Evolutionary conservation across 2,888 invertebrate genomes (phyloP), one percentile per base, ranked within the genome.

Genomic region (Phyllotreta cruciferae): DNA sequence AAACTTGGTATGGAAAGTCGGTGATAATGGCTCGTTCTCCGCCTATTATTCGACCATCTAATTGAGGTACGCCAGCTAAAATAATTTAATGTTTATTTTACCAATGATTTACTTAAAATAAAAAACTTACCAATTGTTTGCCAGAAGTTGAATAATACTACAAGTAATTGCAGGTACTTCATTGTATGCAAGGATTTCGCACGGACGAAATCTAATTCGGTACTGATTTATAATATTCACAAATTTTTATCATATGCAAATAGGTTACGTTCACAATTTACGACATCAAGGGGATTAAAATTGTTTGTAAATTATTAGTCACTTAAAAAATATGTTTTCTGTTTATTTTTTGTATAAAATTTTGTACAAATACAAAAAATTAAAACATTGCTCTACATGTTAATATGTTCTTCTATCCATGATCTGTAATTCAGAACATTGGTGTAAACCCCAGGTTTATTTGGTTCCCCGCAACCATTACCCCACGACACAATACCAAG

Each of bases 401-500:
- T 24, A 24, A 24, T 24, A 24, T 24, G 24, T 24, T 24, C 24
- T 24, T 24, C 24, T 44, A 44, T 44, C 44, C 44, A 44, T 7
- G 10, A 6, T 7, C 8, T 9, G 9, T n/a, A 44, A 7, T 44
- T 44, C 9, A 71, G 58, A 13, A 74, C 71, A 55, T 70, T 73
- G n/a, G 74, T 58, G 45, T 76, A 76, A 1, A 76, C 72, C 38
- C 75, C 75, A 1, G 76, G 75, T 42, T 60, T 70, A 1, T 54
- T 47, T n/a, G 69, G 62, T 3, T 70, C 63, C 9, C 71, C 75
- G 55, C 77, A 77, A 50, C 75, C 75, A 24, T 67, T 60, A n/a
- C 76, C 76, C 75, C 74, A 77, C 1, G 76, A 75, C 1, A 74
- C 74, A 8, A 76, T 57, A 6, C 77, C 77, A 42, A 66, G 66